Evolutionary conservation across 2,113 vertebrate species (phyloP).

Genomic region (Lampris megalopsis): DNA sequence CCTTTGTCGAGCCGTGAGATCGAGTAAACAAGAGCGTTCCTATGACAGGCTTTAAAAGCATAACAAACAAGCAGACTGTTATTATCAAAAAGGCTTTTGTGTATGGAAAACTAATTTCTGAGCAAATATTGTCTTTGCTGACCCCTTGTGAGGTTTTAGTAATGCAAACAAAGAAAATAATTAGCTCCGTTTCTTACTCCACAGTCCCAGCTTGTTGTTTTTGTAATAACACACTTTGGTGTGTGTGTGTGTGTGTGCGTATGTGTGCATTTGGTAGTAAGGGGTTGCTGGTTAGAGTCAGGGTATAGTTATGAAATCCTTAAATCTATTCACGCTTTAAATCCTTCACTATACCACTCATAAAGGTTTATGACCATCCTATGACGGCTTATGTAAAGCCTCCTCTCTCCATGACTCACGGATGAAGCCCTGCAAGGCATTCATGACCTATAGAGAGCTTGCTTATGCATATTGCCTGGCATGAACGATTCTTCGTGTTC

Average conservation of each 20-base stretch:
- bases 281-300: too few species aligned
- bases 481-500: background rate
- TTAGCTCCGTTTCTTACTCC: background rate
- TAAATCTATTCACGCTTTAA: background rate
- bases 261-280: background rate
- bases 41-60: constrained; percentile 2
- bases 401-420: background rate
- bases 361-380: too few species aligned
- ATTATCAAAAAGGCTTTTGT: background rate
- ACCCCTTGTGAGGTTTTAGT: background rate
- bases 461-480: background rate
- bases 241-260: background rate
- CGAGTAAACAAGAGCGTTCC: background rate
- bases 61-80: background rate
- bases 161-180: background rate
- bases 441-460: background rate
- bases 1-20: background rate
- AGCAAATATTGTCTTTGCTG: background rate
- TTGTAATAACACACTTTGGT: too few species aligned
- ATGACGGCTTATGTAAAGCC: background rate
- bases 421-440: background rate
- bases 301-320: background rate
- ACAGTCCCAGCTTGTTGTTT: background rate
- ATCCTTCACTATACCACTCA: too few species aligned
- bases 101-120: background rate